phyloP scores from a whole-genome alignment of 2,888 invertebrate genomes.

The Oxytorus armatus region DNA sequence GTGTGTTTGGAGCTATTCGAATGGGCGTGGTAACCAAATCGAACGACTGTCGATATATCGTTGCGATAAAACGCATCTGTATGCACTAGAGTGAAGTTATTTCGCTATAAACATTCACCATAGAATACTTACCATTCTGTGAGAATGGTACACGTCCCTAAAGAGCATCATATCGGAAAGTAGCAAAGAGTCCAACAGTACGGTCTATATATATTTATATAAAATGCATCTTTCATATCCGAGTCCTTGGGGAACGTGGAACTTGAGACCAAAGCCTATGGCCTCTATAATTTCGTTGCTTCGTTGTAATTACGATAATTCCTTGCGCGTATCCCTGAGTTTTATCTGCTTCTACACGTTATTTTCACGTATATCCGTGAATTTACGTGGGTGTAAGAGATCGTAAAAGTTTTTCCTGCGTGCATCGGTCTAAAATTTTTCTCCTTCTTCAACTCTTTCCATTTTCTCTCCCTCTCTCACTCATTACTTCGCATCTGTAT shows the following conservation, averaged over 20 bases:
- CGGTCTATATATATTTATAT: conserved; percentile 1
- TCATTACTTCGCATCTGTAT: conserved; percentile 24
- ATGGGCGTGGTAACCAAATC: conserved; percentile 55
- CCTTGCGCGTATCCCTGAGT: conserved; percentile 45
- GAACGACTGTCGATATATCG: conserved; percentile 58
- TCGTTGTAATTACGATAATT: conserved; percentile 71
- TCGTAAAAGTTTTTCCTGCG: conserved; percentile 55
- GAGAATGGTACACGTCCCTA: background rate
- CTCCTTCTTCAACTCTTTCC: background rate
- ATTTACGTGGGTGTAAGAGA: conserved; percentile 45
- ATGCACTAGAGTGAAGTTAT: conserved; percentile 28
- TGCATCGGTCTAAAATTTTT: conserved; percentile 23
- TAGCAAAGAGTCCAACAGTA: conserved; percentile 31
- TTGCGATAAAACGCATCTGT: conserved; percentile 51
- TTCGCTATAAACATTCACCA: conserved; percentile 39
- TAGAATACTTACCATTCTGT: conserved; percentile 8
- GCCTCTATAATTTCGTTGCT: conserved; percentile 71
- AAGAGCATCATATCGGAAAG: conserved; percentile 29
- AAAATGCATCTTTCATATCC: conserved; percentile 8
- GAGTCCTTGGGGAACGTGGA: conserved; percentile 45
- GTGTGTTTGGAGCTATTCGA: conserved; percentile 6
- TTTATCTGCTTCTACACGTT: conserved; percentile 35
- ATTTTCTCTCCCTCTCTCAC: conserved; percentile 49
- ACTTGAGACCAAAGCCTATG: conserved; percentile 49
- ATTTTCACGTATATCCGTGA: conserved; percentile 2